phyloP scores from a whole-genome alignment of 2,797 vertebrate genomes.

The Peromyscus aztecus region DNA sequence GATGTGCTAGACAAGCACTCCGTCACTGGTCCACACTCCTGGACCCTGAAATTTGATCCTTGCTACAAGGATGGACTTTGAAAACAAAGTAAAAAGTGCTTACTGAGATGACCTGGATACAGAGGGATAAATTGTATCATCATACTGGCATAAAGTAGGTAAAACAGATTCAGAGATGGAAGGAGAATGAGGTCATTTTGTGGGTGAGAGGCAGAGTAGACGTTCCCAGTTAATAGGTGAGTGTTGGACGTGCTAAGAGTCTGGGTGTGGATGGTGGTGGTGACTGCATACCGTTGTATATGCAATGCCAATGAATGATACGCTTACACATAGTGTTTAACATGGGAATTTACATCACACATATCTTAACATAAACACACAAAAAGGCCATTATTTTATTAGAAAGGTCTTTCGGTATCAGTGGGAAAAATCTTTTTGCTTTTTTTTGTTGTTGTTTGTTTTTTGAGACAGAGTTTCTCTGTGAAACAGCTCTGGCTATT shows the following conservation, averaged over 20 bases:
- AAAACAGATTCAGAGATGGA: neutral
- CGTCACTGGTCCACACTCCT: neutral
- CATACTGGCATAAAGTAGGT: neutral
- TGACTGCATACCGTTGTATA: neutral
- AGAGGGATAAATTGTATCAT: neutral
- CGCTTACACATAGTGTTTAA: neutral
- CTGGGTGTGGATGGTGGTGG: neutral
- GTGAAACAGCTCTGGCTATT: neutral
- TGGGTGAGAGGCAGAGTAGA: neutral
- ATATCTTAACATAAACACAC: neutral
- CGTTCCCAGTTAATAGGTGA: neutral
- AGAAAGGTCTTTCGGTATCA: neutral
- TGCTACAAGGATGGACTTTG: neutral
- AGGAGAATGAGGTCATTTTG: neutral
- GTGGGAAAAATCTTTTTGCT: neutral
- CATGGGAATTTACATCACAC: neutral
- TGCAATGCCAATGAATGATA: neutral
- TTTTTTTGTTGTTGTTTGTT: too few species aligned
- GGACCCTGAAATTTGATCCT: neutral
- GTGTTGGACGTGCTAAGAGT: neutral
- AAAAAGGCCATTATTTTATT: neutral
- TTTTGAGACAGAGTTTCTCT: neutral
- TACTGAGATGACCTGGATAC: neutral
- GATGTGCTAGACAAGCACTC: neutral
- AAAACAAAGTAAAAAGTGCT: neutral